Conservation (phyloP, 2,113 vertebrate genomes). For the Eupsittula cactorum region DNA sequence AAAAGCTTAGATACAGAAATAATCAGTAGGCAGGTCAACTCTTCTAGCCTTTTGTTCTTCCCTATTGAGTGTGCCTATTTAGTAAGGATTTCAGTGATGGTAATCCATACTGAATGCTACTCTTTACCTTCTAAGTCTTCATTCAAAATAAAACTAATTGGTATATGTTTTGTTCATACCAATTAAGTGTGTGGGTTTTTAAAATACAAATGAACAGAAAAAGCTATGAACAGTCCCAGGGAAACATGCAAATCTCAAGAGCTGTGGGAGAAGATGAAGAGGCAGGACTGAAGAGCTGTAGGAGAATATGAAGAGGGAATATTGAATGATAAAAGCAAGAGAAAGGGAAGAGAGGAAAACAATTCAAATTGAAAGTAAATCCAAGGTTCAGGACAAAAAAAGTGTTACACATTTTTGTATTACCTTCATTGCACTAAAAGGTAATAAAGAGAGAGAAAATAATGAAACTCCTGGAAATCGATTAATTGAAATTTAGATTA, state of each 20-base stretch:
- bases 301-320: neutral
- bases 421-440: neutral
- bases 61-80: neutral
- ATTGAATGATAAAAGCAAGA: neutral
- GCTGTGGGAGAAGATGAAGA: neutral
- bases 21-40: neutral
- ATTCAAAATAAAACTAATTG: conserved; percentile 7
- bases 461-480: neutral
- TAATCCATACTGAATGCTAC: neutral
- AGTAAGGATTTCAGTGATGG: neutral
- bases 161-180: neutral
- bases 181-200: neutral
- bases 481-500: neutral
- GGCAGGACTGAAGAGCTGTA: neutral
- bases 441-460: neutral
- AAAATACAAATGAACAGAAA: neutral
- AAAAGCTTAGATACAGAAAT: neutral
- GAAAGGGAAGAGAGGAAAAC: neutral
- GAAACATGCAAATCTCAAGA: neutral
- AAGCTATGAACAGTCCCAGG: neutral
- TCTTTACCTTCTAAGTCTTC: neutral
- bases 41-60: neutral
- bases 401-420: neutral
- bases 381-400: neutral
- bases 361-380: neutral